Percentiles rank a stretch among this genome's conserved stretches.
Conservation (phyloP, 2,113 vertebrate genomes). For the Proteles cristata region DNA sequence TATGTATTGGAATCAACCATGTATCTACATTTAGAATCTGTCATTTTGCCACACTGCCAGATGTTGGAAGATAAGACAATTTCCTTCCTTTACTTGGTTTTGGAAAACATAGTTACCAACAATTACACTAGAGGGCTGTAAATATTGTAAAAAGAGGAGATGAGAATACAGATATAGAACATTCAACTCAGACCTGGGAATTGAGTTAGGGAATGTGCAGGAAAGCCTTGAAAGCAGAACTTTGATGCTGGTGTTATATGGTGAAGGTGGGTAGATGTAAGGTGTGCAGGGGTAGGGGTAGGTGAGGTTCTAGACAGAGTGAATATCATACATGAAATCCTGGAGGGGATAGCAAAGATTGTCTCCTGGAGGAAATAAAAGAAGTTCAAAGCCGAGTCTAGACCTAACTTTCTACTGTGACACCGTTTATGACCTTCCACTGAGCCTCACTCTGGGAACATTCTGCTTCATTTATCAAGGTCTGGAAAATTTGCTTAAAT, state of each 20-base stretch:
- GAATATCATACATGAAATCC: neutral
- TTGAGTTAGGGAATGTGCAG: neutral
- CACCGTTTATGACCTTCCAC: neutral
- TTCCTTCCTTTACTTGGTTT: neutral
- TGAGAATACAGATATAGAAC: neutral
- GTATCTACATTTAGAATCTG: neutral
- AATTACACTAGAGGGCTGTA: neutral
- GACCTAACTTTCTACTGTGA: neutral
- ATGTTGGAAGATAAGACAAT: neutral
- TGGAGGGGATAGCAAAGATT: neutral
- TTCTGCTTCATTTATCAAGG: slow-evolving; percentile 13
- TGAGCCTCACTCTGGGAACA: neutral
- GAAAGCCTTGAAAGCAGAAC: neutral
- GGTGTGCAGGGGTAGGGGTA: neutral
- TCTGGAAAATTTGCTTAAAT: neutral
- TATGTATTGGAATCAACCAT: neutral
- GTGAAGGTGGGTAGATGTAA: neutral
- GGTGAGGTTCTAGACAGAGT: neutral
- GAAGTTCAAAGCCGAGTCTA: neutral
- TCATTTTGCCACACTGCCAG: neutral
- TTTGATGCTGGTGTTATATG: neutral
- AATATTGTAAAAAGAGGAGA: neutral
- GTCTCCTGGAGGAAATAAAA: neutral
- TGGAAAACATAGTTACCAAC: neutral
- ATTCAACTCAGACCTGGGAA: too few relatives aligned